Percentiles rank a stretch among this genome's conserved stretches.
phyloP scores from a whole-genome alignment of 92 coral and sea anemone genomes.

The Virgularia gustaviana region DNA sequence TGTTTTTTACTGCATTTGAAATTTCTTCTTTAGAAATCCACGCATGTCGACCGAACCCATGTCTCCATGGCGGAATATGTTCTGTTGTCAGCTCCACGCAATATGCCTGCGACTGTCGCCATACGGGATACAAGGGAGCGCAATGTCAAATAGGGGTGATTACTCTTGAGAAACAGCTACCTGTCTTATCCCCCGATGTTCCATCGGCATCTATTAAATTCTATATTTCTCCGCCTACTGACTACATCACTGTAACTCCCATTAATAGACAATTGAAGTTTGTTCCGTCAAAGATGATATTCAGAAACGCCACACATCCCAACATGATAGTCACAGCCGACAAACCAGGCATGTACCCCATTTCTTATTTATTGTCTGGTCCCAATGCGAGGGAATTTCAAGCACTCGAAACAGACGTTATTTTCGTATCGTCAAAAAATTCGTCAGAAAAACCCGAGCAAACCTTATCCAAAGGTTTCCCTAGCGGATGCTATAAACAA shows the following conservation, averaged over 20 bases:
- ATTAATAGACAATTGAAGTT: neutral
- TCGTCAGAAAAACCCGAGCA: no score
- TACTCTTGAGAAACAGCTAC: constrained; percentile 54
- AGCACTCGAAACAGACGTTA: no score
- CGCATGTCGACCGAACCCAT: constrained; percentile 63
- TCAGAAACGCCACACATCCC: neutral
- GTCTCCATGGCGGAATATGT: constrained; percentile 59
- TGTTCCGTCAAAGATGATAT: neutral
- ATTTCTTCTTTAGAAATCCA: constrained; percentile 36
- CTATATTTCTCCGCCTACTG: constrained; percentile 47
- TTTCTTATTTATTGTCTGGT: constrained; percentile 57
- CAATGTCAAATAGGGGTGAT: constrained; percentile 51
- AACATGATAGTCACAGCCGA: constrained; percentile 47
- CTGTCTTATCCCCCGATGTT: constrained; percentile 24
- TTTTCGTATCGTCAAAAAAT: no score
- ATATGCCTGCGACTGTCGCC: constrained; percentile 56
- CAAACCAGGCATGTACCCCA: constrained; percentile 52
- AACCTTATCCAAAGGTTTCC: constrained; percentile 14
- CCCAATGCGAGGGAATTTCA: constrained; percentile 35
- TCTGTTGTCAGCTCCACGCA: constrained; percentile 30
- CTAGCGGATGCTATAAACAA: constrained; percentile 53
- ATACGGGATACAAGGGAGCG: constrained; percentile 58
- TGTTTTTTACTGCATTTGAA: neutral
- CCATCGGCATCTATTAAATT: constrained; percentile 36
- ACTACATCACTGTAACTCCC: constrained; percentile 34